phyloP scores from a whole-genome alignment of 2,888 invertebrate species.

The Laothoe populi region DNA sequence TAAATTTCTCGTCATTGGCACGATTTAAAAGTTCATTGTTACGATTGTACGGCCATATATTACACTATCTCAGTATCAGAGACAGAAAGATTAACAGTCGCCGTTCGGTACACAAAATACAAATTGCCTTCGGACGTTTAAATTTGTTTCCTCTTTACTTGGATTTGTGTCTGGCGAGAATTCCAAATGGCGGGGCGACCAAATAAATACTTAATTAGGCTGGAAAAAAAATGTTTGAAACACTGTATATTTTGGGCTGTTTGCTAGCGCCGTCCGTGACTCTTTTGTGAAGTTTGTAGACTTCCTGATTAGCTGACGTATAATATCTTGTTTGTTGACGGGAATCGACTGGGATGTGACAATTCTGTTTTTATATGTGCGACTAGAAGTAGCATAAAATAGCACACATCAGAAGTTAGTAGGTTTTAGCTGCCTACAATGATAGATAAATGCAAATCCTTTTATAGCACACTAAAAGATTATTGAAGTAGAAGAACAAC shows the following conservation, averaged over 20 bases:
- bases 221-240: constrained; percentile 1
- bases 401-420: too few species aligned
- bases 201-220: constrained; percentile 40
- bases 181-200: constrained; percentile 29
- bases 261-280: constrained; percentile 14
- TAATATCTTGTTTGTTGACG: not conserved
- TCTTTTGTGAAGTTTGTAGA: not conserved
- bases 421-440: too few species aligned
- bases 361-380: not conserved
- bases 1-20: constrained; percentile 22
- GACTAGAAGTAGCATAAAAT: too few species aligned
- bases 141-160: constrained; percentile 43
- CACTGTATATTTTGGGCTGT: constrained; percentile 10
- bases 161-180: constrained; percentile 43
- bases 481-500: constrained; percentile 3
- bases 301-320: not conserved
- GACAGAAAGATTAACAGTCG: constrained; percentile 45
- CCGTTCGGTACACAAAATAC: constrained; percentile 43
- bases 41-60: constrained; percentile 33
- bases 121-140: constrained; percentile 45
- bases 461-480: constrained; percentile 6
- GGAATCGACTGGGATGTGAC: not conserved
- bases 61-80: constrained; percentile 38
- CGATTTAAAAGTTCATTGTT: constrained; percentile 22
- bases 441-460: not conserved